These are phyloP conservation scores for Mycalesis mineus DNA, from an alignment of 2,888 invertebrate genomes.

Conservation along the genomic window DNA sequence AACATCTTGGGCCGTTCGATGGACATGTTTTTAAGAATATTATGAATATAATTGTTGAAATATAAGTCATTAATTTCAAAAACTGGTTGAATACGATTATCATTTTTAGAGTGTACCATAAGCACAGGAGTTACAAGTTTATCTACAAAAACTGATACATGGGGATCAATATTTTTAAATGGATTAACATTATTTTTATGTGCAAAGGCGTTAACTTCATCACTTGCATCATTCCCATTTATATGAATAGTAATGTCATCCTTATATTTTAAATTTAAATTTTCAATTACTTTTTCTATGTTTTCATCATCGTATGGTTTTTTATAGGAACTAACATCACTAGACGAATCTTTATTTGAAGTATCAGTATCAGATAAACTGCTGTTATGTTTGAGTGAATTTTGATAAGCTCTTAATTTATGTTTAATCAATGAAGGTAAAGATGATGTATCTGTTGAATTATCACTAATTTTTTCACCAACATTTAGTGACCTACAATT, in stretches of 20 bases:
- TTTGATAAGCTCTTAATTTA: conserved; percentile 31
- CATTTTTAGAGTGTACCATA: conserved; percentile 64
- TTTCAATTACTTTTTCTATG: conserved; percentile 38
- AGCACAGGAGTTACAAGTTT: conserved; percentile 58
- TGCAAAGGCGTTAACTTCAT: background rate
- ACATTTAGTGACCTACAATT: background rate
- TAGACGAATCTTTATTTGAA: conserved; percentile 33
- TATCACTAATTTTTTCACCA: background rate
- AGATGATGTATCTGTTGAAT: conserved; percentile 9
- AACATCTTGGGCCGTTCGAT: conserved; percentile 69
- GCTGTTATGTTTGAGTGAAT: conserved; percentile 23
- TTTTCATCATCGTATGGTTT: conserved; percentile 36
- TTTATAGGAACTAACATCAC: background rate
- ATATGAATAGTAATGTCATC: conserved; percentile 8
- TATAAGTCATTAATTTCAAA: conserved; percentile 49
- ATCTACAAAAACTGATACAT: conserved; percentile 62
- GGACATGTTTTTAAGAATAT: conserved; percentile 48
- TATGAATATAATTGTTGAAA: conserved; percentile 52
- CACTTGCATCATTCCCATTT: background rate
- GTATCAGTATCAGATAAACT: conserved; percentile 35
- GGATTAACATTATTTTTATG: conserved; percentile 52
- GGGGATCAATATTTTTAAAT: conserved; percentile 55
- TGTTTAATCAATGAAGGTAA: conserved; percentile 31
- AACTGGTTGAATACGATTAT: conserved; percentile 49
- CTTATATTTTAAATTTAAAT: conserved; percentile 31